Conservation (phyloP, 2,797 vertebrate species). For the Podargus strigoides region DNA sequence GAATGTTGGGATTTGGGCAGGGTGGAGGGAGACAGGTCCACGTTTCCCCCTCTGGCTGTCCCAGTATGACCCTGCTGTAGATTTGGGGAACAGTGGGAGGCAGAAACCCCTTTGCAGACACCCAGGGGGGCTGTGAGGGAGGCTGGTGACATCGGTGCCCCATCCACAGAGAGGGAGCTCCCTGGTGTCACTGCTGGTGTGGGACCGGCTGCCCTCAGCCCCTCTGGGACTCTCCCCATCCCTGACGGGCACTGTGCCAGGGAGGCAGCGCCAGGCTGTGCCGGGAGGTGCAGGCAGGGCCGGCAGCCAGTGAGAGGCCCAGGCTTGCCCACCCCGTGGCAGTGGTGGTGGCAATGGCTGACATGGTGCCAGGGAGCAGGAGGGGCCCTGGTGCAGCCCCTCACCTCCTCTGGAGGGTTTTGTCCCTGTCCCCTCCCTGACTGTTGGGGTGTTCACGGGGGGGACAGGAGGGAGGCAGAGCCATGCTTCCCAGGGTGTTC, state of each 20-base stretch:
- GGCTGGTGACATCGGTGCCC: fast-evolving
- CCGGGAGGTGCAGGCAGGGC: background rate
- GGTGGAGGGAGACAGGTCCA: background rate
- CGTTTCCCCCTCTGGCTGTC: background rate
- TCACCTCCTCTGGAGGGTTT: background rate
- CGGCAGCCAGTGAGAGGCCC: background rate
- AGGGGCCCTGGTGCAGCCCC: background rate
- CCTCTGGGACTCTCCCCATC: background rate
- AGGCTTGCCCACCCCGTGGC: background rate
- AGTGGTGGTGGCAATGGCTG: background rate
- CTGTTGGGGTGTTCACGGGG: fast-evolving
- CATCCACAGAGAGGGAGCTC: background rate
- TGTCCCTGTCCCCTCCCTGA: background rate
- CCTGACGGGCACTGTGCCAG: fast-evolving
- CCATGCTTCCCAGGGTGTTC: fast-evolving
- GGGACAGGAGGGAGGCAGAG: background rate
- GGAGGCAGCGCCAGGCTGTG: background rate
- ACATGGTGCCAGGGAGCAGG: background rate
- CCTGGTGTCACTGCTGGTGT: fast-evolving
- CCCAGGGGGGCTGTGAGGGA: fast-evolving
- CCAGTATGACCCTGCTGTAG: background rate
- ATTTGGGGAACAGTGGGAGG: fast-evolving
- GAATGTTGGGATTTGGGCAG: background rate
- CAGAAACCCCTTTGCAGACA: background rate
- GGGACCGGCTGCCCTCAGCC: fast-evolving